Evolutionary conservation across 2,888 invertebrate genomes (phyloP), one percentile per base, ranked within the genome.

Genomic region (Perithous albicinctus): DNA sequence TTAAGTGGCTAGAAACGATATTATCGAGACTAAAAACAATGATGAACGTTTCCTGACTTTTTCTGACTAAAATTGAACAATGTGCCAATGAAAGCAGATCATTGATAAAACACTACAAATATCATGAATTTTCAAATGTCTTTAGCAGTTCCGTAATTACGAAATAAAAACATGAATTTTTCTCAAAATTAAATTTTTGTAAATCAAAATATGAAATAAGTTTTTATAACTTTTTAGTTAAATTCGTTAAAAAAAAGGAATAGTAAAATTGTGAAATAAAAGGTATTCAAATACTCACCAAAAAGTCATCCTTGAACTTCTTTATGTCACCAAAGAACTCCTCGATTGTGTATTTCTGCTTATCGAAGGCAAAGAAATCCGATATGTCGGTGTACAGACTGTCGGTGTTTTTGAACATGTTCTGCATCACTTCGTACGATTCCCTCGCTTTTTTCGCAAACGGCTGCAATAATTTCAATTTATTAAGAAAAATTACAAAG

Each of bases 291-390:
- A 43, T 51, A 54, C 95, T 95, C 90, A 97, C 97, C 91, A 95
- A 93, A 91, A 99, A 99, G 29, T 96, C 95, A 90, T 98, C 98
- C 92, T 98, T 98, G 92, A 99, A 99, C 0, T 96, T 96, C 93
- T 98, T 99, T 84, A 99, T 95, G 91, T 99, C 99, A 0, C 95
- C 95, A 93, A 99, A 99, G 94, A 99, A 98, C 91, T 99, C 99
- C 90, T 99, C 99, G 86, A 99, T 94, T 0, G 97, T 95, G 91
- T 99, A 99, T 93, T 99, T 99, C 85, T 96, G 96, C 6, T 96
- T 95, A 90, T 99, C 99, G 92, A 99, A 99, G 1, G 96, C 95
- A 93, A 96, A 99, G 92, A 97, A 99, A 88, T 98, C 98, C 0
- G 97, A 96, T 8, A 99, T 93, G 63, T 97, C 97, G 2, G 95